These are phyloP conservation scores for Salticus scenicus DNA, from an alignment of 2,888 invertebrate species.

Conservation along the genomic window DNA sequence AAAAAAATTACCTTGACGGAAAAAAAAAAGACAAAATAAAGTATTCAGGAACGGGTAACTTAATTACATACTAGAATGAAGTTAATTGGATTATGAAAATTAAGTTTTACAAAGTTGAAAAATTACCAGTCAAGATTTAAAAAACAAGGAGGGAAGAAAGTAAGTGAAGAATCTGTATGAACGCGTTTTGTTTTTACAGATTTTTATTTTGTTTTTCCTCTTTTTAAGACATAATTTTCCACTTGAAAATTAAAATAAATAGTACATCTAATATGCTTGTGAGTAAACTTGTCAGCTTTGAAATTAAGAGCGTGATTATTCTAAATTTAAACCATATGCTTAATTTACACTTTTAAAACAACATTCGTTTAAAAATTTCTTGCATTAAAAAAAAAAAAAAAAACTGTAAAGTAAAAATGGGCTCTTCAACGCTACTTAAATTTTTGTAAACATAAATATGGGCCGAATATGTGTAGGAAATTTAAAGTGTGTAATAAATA, in stretches of 20 bases:
- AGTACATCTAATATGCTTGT: neutral
- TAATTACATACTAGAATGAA: slow-evolving; percentile 27
- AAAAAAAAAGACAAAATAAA: neutral
- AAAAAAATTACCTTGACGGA: neutral
- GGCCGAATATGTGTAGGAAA: too few relatives aligned
- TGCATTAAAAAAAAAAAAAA: too few relatives aligned
- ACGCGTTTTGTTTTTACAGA: neutral
- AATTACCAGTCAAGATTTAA: slow-evolving; percentile 20
- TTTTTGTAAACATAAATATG: too few relatives aligned
- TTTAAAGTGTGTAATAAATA: too few relatives aligned
- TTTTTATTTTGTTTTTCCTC: neutral
- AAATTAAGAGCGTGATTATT: slow-evolving; percentile 2
- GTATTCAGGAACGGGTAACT: slow-evolving; percentile 26
- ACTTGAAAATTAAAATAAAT: slow-evolving; percentile 9
- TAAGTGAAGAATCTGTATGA: neutral
- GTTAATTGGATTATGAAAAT: slow-evolving; percentile 50
- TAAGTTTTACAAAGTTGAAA: slow-evolving; percentile 37
- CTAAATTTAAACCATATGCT: neutral
- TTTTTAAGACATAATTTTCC: neutral
- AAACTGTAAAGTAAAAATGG: too few relatives aligned
- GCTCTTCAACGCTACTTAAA: too few relatives aligned
- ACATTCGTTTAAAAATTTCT: neutral
- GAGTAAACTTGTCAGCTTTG: neutral
- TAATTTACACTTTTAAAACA: neutral
- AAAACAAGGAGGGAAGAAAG: neutral